phyloP scores from a whole-genome alignment of 2,797 vertebrate species.

The Hemibagrus guttatus region DNA sequence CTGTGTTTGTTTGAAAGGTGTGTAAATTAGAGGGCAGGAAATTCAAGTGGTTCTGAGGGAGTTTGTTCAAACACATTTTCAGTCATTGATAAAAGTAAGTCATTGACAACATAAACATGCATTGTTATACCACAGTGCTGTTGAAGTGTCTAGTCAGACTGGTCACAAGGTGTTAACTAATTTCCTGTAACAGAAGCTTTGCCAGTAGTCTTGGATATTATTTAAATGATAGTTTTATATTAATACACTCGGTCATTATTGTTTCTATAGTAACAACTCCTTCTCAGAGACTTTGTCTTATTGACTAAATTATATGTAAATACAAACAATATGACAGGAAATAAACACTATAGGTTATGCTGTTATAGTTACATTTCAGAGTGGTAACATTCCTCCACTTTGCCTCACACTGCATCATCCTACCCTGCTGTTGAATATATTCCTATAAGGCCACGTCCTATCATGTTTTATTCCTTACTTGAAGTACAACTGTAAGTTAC shows the following conservation, averaged over 20 bases:
- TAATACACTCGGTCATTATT: neutral
- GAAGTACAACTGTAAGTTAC: neutral
- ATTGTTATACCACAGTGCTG: neutral
- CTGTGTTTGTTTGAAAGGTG: constrained; percentile 46
- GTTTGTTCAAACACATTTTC: constrained; percentile 23
- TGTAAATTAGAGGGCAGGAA: constrained; percentile 65
- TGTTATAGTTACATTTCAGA: neutral
- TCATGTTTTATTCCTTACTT: neutral
- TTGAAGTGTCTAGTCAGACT: neutral
- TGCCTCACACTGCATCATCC: neutral
- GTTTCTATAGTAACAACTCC: neutral
- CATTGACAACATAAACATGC: constrained; percentile 12
- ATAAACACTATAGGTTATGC: neutral
- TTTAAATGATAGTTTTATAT: neutral
- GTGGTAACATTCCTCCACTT: neutral
- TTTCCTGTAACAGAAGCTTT: neutral
- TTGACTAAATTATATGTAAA: neutral
- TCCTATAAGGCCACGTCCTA: neutral
- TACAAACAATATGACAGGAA: neutral
- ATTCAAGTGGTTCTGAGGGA: constrained; percentile 27
- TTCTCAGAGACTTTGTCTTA: neutral
- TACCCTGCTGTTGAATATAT: neutral
- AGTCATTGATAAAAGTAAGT: neutral
- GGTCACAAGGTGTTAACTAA: neutral
- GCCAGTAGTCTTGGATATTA: neutral